Base-by-base conservation (phyloP, 2,888 invertebrate genomes). In the Mellilla xanthometata region DNA sequence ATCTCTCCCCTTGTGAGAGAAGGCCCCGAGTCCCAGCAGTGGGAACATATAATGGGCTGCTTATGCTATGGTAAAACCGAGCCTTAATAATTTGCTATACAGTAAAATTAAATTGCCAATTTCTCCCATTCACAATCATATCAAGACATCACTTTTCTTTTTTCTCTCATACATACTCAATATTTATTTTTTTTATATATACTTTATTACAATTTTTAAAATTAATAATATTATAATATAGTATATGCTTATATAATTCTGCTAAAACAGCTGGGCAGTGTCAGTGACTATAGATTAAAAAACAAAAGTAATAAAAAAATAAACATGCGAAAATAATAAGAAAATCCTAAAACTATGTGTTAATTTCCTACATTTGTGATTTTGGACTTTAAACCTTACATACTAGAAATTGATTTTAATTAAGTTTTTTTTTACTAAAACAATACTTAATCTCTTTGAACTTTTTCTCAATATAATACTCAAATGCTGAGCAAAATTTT, bases 301-400 rank as follows among this genome's bases (percentile, higher is more conserved):
- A 19, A 19, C 6, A 4, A 19, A 19, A 19, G n/a, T n/a, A 2
- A 2, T n/a, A 7, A 1, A 19, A 24, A 24, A 24, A 24, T 2
- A n/a, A 38, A 44, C 48, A 52, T 52, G 50, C 50, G 29, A 52
- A 52, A 43, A 30, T 41, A 38, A 45, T 13, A 30, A n/a, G n/a
- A n/a, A n/a, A 31, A 35, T 3, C 8, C 24, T 24, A 49, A 27
- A 12, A 10, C 31, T 56, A 27, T 9, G 27, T 49, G 30, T 49
- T 44, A 39, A 45, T 29, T 39, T 42, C 40, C 35, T 51, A 31
- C 30, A 8, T 43, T 54, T 54, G 48, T 52, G 43, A 56, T 31
- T 27, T 35, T 50, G 38, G 41, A 49, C 39, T 46, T 51, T 38
- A 9, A 19, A 22, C 19, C 47, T 47, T 50, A 54, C 6, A 12